Evolutionary conservation across 1,140 invertebrate genomes (phyloP), one percentile per base, ranked within the genome.

Genomic region (Anoplolepis gracilipes): DNA sequence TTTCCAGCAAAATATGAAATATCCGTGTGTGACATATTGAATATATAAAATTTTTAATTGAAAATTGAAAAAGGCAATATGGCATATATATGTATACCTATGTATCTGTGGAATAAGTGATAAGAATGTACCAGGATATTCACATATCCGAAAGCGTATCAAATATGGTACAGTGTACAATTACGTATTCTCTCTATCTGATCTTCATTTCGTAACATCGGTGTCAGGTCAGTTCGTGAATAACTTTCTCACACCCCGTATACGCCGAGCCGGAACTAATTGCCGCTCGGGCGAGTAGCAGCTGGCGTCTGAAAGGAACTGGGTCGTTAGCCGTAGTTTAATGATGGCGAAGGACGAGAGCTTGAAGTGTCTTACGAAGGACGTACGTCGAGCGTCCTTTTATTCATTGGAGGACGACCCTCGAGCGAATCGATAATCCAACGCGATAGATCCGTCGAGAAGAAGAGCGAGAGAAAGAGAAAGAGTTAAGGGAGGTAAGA

Each of bases 371-470:
- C 87, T 79, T 72, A 72, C 88, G 85, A 88, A 86, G 90, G 85
- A 90, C 90, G 88, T 88, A 89, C 85, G 86, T 90, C 87, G 77
- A 88, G 72, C 85, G 76, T 91, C 89, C 90, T 91, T 90, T 91
- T 93, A 92, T 92, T 90, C 88, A 87, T 88, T 87, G 78, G 86
- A 57, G 78, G 73, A 84, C 85, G 78, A 77, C 53, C 85, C 84
- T 69, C 91, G 86, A 91, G 90, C 85, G 88, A 93, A 91, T 91
- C 92, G 92, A 92, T 93, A 92, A 93, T 93, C 91, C 90, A 85
- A 55, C 84, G 86, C 91, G 91, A 92, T 92, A 92, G 90, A 87
- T 91, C 87, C 87, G 55, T 57, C 42, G 55, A 55, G 85, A 55
- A 82, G 87, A 85, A 82, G 87, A 85, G 86, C 82, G 72, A 88